Conservation (phyloP, 2,888 invertebrate genomes). For the Laspeyria flexula region DNA sequence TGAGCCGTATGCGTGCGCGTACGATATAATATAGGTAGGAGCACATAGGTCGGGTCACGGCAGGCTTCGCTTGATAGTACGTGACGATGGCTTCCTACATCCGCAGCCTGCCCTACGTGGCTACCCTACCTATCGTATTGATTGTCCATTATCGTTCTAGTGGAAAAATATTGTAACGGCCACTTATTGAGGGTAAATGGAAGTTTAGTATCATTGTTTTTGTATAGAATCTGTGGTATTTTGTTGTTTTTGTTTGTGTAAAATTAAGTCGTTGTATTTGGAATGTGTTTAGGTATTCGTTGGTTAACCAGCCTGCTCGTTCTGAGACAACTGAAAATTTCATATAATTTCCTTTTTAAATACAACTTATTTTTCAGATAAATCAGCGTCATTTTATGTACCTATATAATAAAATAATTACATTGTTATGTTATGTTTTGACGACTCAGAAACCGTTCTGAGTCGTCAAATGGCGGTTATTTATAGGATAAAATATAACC, state of each 20-base stretch:
- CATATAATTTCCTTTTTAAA: no score
- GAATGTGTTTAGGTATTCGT: no score
- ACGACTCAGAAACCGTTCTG: no score
- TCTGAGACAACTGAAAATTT: no score
- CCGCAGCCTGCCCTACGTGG: not conserved
- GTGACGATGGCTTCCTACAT: conserved; percentile 23
- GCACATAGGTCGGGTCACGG: conserved; percentile 8
- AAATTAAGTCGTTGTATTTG: not conserved
- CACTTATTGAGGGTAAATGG: not conserved
- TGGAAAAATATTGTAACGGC: conserved; percentile 13
- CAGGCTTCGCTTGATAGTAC: conserved; percentile 16
- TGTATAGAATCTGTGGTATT: not conserved
- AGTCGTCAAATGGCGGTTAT: no score
- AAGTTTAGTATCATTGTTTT: conserved; percentile 8
- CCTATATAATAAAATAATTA: no score
- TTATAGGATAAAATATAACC: no score
- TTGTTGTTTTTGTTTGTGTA: not conserved
- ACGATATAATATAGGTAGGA: conserved; percentile 1
- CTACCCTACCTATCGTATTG: not conserved
- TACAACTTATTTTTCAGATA: no score
- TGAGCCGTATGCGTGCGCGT: not conserved
- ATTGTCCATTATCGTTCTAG: conserved; percentile 13
- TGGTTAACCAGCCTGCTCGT: no score
- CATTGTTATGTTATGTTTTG: no score
- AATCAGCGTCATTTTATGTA: no score